These are phyloP conservation scores for Taxidea taxus DNA, from an alignment of 2,113 vertebrate genomes.

Conservation along the genomic window DNA sequence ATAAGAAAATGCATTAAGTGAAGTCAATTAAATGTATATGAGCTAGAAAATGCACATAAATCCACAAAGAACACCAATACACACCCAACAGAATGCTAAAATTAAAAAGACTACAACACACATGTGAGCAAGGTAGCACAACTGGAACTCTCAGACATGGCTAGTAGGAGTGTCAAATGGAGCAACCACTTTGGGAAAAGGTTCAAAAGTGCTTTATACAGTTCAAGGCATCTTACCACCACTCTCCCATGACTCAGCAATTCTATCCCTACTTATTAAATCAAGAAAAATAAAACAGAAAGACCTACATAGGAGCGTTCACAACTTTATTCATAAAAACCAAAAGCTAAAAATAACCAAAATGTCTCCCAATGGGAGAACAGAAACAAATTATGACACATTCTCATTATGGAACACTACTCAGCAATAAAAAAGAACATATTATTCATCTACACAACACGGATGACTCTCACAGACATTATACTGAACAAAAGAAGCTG, in stretches of 20 bases:
- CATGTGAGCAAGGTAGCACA: not conserved
- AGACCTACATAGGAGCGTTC: not conserved
- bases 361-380: not conserved
- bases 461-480: not conserved
- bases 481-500: not conserved
- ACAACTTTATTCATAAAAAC: not conserved
- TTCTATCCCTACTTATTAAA: not conserved
- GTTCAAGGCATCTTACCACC: not conserved
- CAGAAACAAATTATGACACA: not conserved
- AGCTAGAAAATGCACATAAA: slow-evolving; percentile 17
- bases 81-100: not conserved
- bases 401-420: not conserved
- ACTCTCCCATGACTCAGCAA: not conserved
- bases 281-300: not conserved
- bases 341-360: not conserved
- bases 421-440: not conserved
- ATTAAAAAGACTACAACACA: not conserved
- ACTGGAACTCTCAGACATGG: not conserved
- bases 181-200: not conserved
- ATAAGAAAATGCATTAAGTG: not conserved
- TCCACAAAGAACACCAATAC: not conserved
- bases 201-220: not conserved
- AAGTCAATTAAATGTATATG: slow-evolving; percentile 16
- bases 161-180: not conserved
- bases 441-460: not conserved